Conservation (phyloP, 2,113 vertebrate genomes). For the Sinosuthora webbiana region DNA sequence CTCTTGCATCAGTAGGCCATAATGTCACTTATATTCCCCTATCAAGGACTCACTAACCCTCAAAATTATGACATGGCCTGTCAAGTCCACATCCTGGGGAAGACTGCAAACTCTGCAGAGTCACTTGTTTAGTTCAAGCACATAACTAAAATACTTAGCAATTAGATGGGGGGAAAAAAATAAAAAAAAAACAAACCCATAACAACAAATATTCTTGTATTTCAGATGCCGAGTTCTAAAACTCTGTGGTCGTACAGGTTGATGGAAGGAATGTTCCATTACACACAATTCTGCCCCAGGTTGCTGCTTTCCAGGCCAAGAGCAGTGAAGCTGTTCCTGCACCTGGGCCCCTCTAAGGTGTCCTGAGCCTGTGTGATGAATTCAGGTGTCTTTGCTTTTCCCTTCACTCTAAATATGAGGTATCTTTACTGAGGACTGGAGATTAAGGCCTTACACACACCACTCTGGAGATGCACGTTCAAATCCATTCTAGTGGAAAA, state of each 20-base stretch:
- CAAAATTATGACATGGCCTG: neutral
- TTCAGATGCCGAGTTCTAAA: neutral
- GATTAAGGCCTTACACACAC: neutral
- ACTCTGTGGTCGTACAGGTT: neutral
- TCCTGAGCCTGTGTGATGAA: neutral
- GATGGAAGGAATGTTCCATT: neutral
- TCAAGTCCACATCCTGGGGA: neutral
- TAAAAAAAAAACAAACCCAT: neutral
- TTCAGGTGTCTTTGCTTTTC: neutral
- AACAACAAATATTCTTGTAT: neutral
- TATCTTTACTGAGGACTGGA: neutral
- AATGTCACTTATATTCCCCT: neutral
- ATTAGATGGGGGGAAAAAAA: neutral
- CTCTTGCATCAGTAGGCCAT: neutral
- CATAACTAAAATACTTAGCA: neutral
- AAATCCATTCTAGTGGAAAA: neutral
- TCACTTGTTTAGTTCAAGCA: neutral
- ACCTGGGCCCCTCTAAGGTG: neutral
- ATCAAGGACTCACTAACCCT: neutral
- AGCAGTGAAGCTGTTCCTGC: neutral
- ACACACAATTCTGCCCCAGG: neutral
- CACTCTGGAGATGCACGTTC: neutral
- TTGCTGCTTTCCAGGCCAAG: neutral
- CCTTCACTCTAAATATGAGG: neutral
- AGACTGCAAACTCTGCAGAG: neutral